A percentile compares a stretch with the other conserved stretches of the same genome.
These are phyloP conservation scores for Ectropis crepuscularia DNA, from an alignment of 2,888 invertebrate species.

Conservation along the genomic window DNA sequence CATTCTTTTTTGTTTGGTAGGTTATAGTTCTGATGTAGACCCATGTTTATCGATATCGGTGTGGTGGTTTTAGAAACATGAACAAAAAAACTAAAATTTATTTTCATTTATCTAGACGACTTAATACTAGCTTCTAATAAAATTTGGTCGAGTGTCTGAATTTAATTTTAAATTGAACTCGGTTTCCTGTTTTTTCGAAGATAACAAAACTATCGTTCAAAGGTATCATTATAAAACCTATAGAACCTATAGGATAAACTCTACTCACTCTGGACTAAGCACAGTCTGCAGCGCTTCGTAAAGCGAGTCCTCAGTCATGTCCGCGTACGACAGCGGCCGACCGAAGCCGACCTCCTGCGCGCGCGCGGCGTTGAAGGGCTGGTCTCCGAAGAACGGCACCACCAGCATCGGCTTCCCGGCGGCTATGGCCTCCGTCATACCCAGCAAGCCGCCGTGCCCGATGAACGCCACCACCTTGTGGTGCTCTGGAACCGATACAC, in stretches of 20 bases:
- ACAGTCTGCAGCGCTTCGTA: slow-evolving; percentile 77
- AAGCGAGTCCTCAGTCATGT: slow-evolving; percentile 81
- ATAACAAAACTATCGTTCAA: too few species aligned
- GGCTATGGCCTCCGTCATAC: slow-evolving; percentile 86
- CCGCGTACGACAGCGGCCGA: slow-evolving; percentile 74
- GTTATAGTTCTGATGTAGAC: too few species aligned
- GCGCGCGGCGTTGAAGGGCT: slow-evolving; percentile 83
- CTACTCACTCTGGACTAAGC: slow-evolving; percentile 82
- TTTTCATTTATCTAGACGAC: too few species aligned
- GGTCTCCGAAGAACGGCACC: slow-evolving; percentile 87
- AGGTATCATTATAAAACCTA: too few species aligned
- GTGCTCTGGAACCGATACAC: slow-evolving; percentile 75
- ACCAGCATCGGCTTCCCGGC: slow-evolving; percentile 86
- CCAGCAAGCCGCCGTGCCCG: slow-evolving; percentile 86
- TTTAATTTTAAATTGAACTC: too few species aligned
- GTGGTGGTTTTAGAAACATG: too few species aligned
- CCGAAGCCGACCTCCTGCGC: slow-evolving; percentile 81
- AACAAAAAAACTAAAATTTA: too few species aligned
- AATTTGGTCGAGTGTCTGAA: too few species aligned
- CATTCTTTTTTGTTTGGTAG: too few species aligned
- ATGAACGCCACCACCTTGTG: slow-evolving; percentile 86
- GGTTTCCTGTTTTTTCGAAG: too few species aligned
- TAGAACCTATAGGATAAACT: background rate
- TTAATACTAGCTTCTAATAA: too few species aligned
- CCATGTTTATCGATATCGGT: too few species aligned